A percentile compares a stretch with the other conserved stretches of the same genome.
Evolutionary conservation across 2,888 invertebrate species (phyloP).

Genomic region (Sphaerophoria rueppellii): DNA sequence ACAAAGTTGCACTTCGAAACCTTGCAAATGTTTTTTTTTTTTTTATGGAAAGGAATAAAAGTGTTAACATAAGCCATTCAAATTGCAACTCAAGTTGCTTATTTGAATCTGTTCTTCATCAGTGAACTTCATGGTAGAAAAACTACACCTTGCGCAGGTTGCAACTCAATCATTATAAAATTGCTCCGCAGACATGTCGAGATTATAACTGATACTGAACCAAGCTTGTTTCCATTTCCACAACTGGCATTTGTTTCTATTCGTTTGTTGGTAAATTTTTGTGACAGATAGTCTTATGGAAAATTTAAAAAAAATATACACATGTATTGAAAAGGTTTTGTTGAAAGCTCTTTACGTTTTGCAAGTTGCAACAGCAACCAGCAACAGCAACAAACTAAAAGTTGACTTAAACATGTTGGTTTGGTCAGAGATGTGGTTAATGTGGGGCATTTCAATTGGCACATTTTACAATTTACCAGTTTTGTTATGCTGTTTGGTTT

Average conservation of each 20-base stretch:
- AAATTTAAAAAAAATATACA: neutral
- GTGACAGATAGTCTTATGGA: neutral
- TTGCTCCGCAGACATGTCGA: neutral
- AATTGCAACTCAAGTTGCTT: neutral
- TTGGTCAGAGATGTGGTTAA: slow-evolving; percentile 20
- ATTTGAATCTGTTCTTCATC: slow-evolving; percentile 26
- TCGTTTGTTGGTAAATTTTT: neutral
- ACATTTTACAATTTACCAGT: slow-evolving; percentile 17
- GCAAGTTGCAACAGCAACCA: slow-evolving; percentile 19
- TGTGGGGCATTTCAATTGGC: slow-evolving; percentile 44
- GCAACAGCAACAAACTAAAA: neutral
- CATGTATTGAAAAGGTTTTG: neutral
- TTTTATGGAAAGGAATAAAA: neutral
- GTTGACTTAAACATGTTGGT: slow-evolving; percentile 36
- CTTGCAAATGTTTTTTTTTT: too few species aligned
- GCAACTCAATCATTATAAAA: neutral
- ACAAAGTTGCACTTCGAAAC: too few species aligned
- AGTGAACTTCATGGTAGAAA: slow-evolving; percentile 30
- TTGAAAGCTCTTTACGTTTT: slow-evolving; percentile 36
- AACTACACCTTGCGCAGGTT: slow-evolving; percentile 11
- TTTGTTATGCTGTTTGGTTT: slow-evolving; percentile 5
- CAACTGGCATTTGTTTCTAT: neutral
- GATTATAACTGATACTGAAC: neutral
- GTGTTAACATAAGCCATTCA: neutral
- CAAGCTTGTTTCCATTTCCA: slow-evolving; percentile 22